A percentile compares a stretch with the other conserved stretches of the same genome.
Conservation (phyloP, 2,113 vertebrate species). For the Petroica traversi region DNA sequence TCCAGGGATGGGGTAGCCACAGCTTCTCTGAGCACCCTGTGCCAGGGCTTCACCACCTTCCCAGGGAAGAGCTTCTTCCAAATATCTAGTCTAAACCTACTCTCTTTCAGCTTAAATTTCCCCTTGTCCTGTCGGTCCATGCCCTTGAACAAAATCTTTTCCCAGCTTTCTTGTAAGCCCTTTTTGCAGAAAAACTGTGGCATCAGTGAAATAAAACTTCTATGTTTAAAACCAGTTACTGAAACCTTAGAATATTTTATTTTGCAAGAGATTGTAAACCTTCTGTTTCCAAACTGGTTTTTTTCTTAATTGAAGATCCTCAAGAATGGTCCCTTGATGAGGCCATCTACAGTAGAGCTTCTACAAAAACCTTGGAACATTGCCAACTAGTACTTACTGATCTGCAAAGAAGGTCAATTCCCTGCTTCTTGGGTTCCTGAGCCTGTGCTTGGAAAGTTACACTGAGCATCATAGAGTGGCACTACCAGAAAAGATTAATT, state of each 20-base stretch:
- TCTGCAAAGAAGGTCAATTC: neutral
- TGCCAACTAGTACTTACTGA: neutral
- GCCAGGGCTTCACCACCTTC: neutral
- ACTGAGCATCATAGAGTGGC: neutral
- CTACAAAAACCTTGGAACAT: neutral
- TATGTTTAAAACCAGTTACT: neutral
- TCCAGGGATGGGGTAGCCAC: neutral
- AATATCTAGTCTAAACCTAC: neutral
- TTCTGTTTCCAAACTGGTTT: neutral
- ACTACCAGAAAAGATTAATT: neutral
- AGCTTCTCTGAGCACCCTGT: neutral
- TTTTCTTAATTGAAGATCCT: neutral
- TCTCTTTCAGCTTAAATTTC: neutral
- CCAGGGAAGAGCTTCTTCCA: rapidly evolving
- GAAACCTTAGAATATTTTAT: neutral
- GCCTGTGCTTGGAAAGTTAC: neutral
- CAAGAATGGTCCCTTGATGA: neutral
- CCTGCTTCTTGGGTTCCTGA: neutral
- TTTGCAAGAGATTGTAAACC: neutral
- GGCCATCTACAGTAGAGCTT: neutral
- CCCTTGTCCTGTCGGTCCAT: neutral
- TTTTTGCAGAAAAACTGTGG: neutral
- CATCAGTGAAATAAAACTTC: neutral
- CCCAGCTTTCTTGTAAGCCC: neutral
- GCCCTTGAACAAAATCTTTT: neutral